Evolutionary conservation across 2,797 vertebrate species (phyloP).

Genomic region (Lateolabrax maculatus): DNA sequence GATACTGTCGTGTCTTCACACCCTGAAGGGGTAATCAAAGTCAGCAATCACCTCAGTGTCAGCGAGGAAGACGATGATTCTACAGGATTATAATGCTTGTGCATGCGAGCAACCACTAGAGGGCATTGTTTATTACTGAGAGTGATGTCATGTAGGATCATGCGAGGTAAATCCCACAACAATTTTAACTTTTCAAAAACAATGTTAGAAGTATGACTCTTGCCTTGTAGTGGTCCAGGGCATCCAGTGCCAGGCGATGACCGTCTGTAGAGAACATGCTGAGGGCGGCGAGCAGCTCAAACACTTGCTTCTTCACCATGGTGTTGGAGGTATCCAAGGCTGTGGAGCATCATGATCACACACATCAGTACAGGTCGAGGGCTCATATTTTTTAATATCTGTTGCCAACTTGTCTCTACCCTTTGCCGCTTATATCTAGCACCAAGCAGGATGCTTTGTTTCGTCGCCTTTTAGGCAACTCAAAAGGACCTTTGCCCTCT

Average conservation of each 20-base stretch:
- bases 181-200: background rate
- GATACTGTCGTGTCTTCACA: conserved; percentile 95
- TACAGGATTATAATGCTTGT: background rate
- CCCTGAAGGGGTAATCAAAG: conserved; percentile 77
- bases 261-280: conserved; percentile 95
- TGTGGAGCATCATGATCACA: conserved; percentile 69
- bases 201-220: conserved; percentile 6
- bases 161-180: background rate
- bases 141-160: background rate
- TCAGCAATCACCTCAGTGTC: background rate
- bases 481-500: conserved; percentile 70
- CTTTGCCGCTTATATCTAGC: background rate
- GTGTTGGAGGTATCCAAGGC: conserved; percentile 97
- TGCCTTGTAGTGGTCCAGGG: conserved; percentile 98
- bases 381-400: conserved; percentile 2
- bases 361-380: conserved; percentile 4
- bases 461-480: conserved; percentile 26
- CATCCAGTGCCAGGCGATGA: conserved; percentile 91
- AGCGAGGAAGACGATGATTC: background rate
- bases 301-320: conserved; percentile 99
- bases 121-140: conserved; percentile 26
- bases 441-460: conserved; percentile 27
- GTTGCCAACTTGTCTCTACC: background rate
- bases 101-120: conserved; percentile 43
- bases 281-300: conserved; percentile 96